Base-by-base conservation (phyloP, 2,113 vertebrate genomes). In the Megatriorchis doriae region DNA sequence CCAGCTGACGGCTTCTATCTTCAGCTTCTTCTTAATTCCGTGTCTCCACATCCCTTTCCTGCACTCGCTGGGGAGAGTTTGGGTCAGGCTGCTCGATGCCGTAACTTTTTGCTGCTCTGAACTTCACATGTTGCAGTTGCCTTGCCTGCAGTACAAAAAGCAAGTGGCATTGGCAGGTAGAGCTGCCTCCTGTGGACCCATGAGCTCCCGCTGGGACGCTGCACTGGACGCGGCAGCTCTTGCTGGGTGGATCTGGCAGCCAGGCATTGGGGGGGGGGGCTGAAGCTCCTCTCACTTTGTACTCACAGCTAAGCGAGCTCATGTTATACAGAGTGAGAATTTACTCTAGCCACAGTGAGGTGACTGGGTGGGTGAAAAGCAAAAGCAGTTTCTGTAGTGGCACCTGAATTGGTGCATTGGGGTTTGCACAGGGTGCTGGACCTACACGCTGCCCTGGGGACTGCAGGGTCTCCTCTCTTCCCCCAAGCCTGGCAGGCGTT, bases 111-210 rank as follows among this genome's bases (percentile, higher is more conserved):
- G 18, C 81, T 81, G 72, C 56, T 72, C 59, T 10, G 6, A 53
- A 3, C 21, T 43, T 21, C 36, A 10, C 3, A 0, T 4, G 9
- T 14, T 3, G 3, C 6, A 2, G 11, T 10, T 29, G n/a, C 53
- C 38, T 26, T 7, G 11, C 21, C 43, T 47, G 83, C 67, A 2
- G 1, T 21, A 20, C 52, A 16, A 18, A 27, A 42, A 36, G 42
- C 61, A 6, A 56, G 25, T 4, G 14, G 42, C 4, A 2, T 1
- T 0, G 0, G 29, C 11, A 16, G 36, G 67, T 70, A 62, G 9
- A 42, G 52, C 29, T 43, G 48, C 48, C 32, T 43, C 36, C n/a
- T 17, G 36, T 6, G 14, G 8, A n/a, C 65, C 48, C 53, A 13
- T 11, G 1, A 17, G 19, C 20, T 42, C 23, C 62, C 11, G 0